These are phyloP conservation scores for Dasypus novemcinctus DNA, from an alignment of 2,113 vertebrate genomes.

Conservation along the genomic window DNA sequence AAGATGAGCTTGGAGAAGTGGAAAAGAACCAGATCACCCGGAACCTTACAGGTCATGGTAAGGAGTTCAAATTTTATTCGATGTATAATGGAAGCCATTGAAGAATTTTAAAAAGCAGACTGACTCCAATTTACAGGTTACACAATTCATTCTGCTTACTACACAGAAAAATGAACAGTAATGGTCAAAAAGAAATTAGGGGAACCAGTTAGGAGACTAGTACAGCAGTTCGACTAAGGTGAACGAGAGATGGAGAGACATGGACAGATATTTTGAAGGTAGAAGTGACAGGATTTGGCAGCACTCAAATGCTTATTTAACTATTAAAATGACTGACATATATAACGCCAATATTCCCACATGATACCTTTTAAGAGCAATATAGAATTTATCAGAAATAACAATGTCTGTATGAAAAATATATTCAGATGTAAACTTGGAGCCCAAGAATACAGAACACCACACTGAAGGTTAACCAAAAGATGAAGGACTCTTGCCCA, in stretches of 20 bases:
- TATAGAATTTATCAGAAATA: not conserved
- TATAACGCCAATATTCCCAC: not conserved
- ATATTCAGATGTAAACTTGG: not conserved
- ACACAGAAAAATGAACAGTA: not conserved
- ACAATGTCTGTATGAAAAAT: not conserved
- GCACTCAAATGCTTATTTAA: not conserved
- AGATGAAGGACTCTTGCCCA: not conserved
- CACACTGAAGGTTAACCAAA: not conserved
- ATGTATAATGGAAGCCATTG: not conserved
- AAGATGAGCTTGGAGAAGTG: not conserved
- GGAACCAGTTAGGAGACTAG: not conserved
- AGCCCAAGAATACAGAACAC: not conserved
- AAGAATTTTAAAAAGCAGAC: constrained; percentile 4
- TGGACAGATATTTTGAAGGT: not conserved
- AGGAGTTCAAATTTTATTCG: not conserved
- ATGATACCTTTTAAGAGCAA: not conserved
- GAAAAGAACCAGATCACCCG: not conserved
- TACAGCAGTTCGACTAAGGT: not conserved
- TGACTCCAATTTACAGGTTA: not conserved
- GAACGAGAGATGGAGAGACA: not conserved
- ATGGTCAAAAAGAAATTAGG: not conserved
- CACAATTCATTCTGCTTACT: not conserved
- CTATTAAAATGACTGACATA: not conserved
- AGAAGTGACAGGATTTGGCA: not conserved
- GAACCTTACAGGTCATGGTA: not conserved